phyloP scores from a whole-genome alignment of 2,888 invertebrate genomes.

The Drosophila pseudotakahashii region DNA sequence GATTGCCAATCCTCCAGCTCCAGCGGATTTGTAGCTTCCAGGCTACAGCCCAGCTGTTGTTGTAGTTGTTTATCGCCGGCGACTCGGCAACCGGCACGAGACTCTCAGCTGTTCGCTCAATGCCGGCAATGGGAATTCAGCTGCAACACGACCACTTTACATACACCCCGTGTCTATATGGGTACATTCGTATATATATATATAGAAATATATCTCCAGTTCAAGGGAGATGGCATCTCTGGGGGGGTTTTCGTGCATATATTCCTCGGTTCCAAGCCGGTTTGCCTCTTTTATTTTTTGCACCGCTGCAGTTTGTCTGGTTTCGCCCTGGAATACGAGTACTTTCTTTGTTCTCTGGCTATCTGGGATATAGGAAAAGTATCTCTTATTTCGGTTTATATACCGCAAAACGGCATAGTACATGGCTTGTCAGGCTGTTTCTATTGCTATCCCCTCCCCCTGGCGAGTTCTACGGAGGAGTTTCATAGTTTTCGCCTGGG shows the following conservation, averaged over 20 bases:
- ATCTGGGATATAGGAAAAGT: conserved; percentile 1
- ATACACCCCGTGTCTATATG: conserved; percentile 23
- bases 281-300: conserved; percentile 40
- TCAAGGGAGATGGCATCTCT: conserved; percentile 24
- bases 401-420: conserved; percentile 3
- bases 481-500: conserved; percentile 27
- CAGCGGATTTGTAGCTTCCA: conserved; percentile 31
- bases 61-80: conserved; percentile 61
- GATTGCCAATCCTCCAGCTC: conserved; percentile 37
- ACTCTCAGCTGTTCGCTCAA: conserved; percentile 69
- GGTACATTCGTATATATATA: conserved; percentile 2
- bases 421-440: conserved; percentile 3
- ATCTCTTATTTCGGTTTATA: conserved; percentile 13
- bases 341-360: conserved; percentile 67
- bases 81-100: conserved; percentile 39
- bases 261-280: conserved; percentile 53
- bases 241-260: conserved; percentile 15
- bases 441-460: background rate
- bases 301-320: conserved; percentile 20
- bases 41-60: conserved; percentile 62
- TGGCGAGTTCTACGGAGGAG: conserved; percentile 1
- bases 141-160: conserved; percentile 70
- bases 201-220: background rate
- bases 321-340: conserved; percentile 56
- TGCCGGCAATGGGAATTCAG: conserved; percentile 65